Base-by-base conservation (phyloP, 2,113 vertebrate species). In the Typhlomys cinereus region DNA sequence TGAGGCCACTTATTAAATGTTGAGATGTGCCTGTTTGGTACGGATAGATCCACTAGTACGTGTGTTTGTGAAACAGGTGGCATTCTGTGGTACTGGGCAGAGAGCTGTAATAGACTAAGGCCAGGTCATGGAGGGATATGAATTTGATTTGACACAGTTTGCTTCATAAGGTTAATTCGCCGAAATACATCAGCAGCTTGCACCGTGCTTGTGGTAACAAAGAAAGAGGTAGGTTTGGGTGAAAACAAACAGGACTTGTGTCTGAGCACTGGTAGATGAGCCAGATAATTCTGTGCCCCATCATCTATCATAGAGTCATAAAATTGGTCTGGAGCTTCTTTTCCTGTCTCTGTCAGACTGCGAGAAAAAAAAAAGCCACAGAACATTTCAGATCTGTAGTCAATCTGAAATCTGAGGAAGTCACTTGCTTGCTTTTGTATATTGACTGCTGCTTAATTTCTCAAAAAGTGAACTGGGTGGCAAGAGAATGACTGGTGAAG, bases 391-490 rank as follows among this genome's bases (percentile, higher is more conserved):
- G 69, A 61, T 50, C 54, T 79, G 67, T 21, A 75, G 48, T 52
- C 67, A n/a, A n/a, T n/a, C n/a, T n/a, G n/a, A 59, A 62, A 70
- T 95, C 54, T 13, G 69, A 83, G 36, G 44, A 71, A 44, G 71
- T 14, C 20, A 36, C 7, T 48, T 75, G 69, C 83, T 94, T 93
- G 57, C 71, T 67, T 78, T 79, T 85, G 23, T 80, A 2, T 74
- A 36, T 50, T 59, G 52, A 93, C 80, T 54, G 34, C 41, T 69
- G 5, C 76, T 95, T 89, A 54, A 87, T 78, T 83, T 78, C 74
- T 90, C n/a, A 71, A 92, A n/a, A 80, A 94, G 93, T 83, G n/a
- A 73, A 44, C 76, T 39, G 76, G 31, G 20, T 79, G 48, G 62
- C 86, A 85, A 39, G 34, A 34, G 74, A 61, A 54, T 25, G 41